Base-by-base conservation (phyloP, 1,140 invertebrate species). In the Pristionchus pacificus region DNA sequence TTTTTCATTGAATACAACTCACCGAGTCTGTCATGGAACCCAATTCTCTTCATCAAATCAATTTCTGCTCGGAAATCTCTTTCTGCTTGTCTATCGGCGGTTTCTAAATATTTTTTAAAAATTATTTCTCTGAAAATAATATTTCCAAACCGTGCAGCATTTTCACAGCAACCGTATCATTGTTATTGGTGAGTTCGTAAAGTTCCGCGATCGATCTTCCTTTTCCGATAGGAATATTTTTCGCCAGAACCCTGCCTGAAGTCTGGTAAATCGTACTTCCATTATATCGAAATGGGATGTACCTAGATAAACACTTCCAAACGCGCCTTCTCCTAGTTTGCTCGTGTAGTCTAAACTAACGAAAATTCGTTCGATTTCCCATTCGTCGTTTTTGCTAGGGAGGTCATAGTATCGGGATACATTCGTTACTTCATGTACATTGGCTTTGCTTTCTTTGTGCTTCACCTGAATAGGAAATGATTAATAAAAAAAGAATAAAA, bases 21-120 rank as follows among this genome's bases (percentile, higher is more conserved):
- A 65, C 6, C 15, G n/a, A 31, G 65, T 63, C 71, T 79, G 30
- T 74, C 78, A 75, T 87, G 86, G 71, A 82, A 80, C 49, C 86
- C 86, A 60, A 87, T 75, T 0, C 72, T 79, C 77, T 87, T 87
- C 86, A n/a, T n/a, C n/a, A n/a, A n/a, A n/a, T n/a, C n/a, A n/a
- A n/a, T n/a, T n/a, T n/a, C n/a, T n/a, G n/a, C 87, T 87, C 76
- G 87, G 74, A n/a, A n/a, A n/a, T n/a, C n/a, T n/a, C n/a, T n/a
- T n/a, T n/a, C n/a, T n/a, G n/a, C n/a, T n/a, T n/a, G n/a, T n/a
- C n/a, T n/a, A n/a, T n/a, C n/a, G n/a, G n/a, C n/a, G n/a, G n/a
- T n/a, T n/a, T n/a, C 14, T 75, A 64, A 58, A 87, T 87, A 79
- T 87, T 86, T 65, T 80, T 74, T 2, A 87, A 68, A 70, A 87